These are phyloP conservation scores for Lucilia sericata DNA, from an alignment of 1,140 invertebrate species.

Conservation along the genomic window DNA sequence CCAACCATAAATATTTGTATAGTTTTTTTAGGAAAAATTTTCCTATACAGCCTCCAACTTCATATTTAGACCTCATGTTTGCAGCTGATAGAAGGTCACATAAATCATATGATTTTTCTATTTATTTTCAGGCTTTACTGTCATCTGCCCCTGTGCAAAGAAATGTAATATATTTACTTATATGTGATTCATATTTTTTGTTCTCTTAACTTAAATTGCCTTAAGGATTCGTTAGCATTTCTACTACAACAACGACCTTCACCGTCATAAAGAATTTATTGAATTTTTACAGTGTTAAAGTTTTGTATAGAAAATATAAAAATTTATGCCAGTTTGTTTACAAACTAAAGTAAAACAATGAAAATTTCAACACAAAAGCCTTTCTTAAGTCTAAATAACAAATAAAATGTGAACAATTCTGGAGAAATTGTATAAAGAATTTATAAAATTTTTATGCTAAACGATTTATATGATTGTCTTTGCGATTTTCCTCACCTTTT, in stretches of 20 bases:
- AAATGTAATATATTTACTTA: slow-evolving; percentile 6
- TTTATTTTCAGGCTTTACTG: neutral
- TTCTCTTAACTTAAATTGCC: neutral
- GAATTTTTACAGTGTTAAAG: neutral
- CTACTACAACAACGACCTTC: neutral
- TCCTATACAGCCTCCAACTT: no score
- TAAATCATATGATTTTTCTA: slow-evolving; percentile 28
- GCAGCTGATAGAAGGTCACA: slow-evolving; percentile 29
- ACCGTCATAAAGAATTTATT: neutral
- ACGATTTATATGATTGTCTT: no score
- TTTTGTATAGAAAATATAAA: neutral
- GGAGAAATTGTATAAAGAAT: neutral
- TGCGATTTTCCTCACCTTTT: no score
- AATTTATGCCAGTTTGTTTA: neutral
- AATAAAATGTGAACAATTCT: no score
- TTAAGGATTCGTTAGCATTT: neutral
- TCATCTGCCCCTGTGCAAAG: slow-evolving; percentile 20
- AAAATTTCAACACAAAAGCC: no score
- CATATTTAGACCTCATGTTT: neutral
- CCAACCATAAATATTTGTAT: slow-evolving; percentile 8
- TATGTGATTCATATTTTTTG: neutral
- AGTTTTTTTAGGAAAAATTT: neutral
- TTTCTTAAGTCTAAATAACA: no score
- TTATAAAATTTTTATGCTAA: neutral
- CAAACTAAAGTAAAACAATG: no score